Base-by-base conservation (phyloP, 1,140 invertebrate genomes). In the Thalassaphorura encarpata region DNA sequence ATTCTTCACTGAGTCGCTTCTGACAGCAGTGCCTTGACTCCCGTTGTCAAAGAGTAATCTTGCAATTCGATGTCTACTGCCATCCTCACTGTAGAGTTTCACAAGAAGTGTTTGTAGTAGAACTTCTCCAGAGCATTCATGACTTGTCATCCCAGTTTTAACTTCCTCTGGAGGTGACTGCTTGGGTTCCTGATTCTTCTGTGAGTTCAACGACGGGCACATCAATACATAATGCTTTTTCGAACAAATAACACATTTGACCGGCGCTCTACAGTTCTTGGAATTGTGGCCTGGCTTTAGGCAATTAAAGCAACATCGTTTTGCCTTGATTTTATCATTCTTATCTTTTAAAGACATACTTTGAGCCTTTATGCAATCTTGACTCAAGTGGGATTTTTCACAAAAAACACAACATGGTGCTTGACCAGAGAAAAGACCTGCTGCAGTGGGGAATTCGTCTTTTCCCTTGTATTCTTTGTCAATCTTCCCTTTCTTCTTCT, bases 51-150 rank as follows among this genome's bases (percentile, higher is more conserved):
- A 15, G 8, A 47, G n/a, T 36, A 11, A n/a, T n/a, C n/a, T n/a
- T n/a, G n/a, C n/a, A n/a, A 11, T 11, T 31, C 29, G 15, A n/a
- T n/a, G n/a, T n/a, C n/a, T n/a, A n/a, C n/a, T n/a, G 11, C 16
- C 11, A n/a, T 36, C 15, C 6, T 15, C 28, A 3, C n/a, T n/a
- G n/a, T n/a, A n/a, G n/a, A 55, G 16, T 27, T 48, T 23, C 13
- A 56, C 54, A 11, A 40, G 18, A 3, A 56, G 36, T 23, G 54
- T 56, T 5, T 48, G 36, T 15, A 56, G n/a, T 3, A 56, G 13
- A n/a, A 56, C 54, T 18, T 27, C 33, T 3, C 13, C n/a, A 6
- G 51, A 46, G 40, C 33, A 53, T 8, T 24, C 18, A 5, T 26
- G 46, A 51, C n/a, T 50, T 15, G 48, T 41, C 11, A 5, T 18